phyloP scores from a whole-genome alignment of 2,888 invertebrate genomes.

The Drosophila demipolita region DNA sequence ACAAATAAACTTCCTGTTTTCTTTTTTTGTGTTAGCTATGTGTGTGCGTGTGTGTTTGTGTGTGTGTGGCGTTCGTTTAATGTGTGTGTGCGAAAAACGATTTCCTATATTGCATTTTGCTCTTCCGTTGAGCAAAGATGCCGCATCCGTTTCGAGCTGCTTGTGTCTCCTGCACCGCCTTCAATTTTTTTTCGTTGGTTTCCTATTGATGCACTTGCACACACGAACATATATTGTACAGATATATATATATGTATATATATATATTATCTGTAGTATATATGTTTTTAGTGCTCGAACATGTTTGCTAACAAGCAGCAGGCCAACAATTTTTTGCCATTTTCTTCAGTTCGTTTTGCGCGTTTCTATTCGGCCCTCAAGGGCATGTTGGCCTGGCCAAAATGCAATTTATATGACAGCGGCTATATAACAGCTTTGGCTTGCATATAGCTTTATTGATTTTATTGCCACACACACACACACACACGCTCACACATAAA shows the following conservation, averaged over 20 bases:
- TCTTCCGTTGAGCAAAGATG: constrained; percentile 82
- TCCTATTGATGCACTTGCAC: constrained; percentile 51
- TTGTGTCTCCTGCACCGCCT: constrained; percentile 26
- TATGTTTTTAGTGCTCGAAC: constrained; percentile 19
- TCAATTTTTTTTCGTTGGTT: constrained; percentile 14
- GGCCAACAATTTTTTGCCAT: constrained; percentile 34
- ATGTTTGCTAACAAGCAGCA: constrained; percentile 60
- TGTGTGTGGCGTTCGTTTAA: constrained; percentile 22
- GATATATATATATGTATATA: constrained; percentile 10
- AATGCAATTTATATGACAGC: constrained; percentile 56
- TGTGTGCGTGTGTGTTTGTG: constrained; percentile 11
- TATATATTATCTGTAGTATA: constrained; percentile 15
- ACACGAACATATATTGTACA: background rate
- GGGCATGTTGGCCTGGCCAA: constrained; percentile 59
- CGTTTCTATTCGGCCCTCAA: constrained; percentile 60
- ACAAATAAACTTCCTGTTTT: constrained; percentile 78
- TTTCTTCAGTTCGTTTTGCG: constrained; percentile 41
- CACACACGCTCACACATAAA: background rate
- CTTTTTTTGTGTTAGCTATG: background rate
- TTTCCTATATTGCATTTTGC: constrained; percentile 85
- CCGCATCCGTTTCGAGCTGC: constrained; percentile 74
- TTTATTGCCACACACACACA: constrained; percentile 23
- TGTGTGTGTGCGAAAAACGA: constrained; percentile 81
- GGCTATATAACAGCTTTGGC: constrained; percentile 34
- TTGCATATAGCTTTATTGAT: constrained; percentile 54